Conservation (phyloP, 2,113 vertebrate genomes). For the Halcyon malimbica region DNA sequence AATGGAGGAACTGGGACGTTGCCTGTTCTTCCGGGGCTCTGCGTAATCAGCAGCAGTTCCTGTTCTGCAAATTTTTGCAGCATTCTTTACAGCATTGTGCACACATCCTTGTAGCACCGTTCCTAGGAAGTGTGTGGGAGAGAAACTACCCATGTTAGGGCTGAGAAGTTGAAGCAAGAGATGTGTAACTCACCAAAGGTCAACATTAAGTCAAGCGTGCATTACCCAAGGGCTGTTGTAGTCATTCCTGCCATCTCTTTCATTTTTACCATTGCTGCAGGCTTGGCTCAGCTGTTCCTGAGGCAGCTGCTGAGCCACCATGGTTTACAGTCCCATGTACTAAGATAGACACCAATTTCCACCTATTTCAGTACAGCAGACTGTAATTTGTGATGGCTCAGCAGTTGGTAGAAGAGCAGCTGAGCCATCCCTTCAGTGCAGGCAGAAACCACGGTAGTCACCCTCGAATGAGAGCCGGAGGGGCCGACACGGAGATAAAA, state of each 20-base stretch:
- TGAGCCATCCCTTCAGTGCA: slow-evolving; percentile 51
- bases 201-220: background rate
- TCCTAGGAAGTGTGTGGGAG: slow-evolving; percentile 29
- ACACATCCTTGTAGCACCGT: background rate
- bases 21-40: background rate
- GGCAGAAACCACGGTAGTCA: slow-evolving; percentile 4
- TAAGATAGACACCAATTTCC: slow-evolving; percentile 53
- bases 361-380: slow-evolving; percentile 36
- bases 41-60: background rate
- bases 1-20: background rate
- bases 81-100: background rate
- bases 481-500: background rate
- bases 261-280: slow-evolving; percentile 18
- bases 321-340: background rate
- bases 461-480: background rate
- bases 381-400: slow-evolving; percentile 46
- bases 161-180: background rate
- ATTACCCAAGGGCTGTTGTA: background rate
- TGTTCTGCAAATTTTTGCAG: background rate
- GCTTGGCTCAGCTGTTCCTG: slow-evolving; percentile 46
- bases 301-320: slow-evolving; percentile 28
- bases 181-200: background rate
- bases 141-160: background rate
- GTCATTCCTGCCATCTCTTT: background rate
- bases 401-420: slow-evolving; percentile 59